Conservation (phyloP, 2,797 vertebrate genomes). For the Tokudaia tokunoshimensis region DNA sequence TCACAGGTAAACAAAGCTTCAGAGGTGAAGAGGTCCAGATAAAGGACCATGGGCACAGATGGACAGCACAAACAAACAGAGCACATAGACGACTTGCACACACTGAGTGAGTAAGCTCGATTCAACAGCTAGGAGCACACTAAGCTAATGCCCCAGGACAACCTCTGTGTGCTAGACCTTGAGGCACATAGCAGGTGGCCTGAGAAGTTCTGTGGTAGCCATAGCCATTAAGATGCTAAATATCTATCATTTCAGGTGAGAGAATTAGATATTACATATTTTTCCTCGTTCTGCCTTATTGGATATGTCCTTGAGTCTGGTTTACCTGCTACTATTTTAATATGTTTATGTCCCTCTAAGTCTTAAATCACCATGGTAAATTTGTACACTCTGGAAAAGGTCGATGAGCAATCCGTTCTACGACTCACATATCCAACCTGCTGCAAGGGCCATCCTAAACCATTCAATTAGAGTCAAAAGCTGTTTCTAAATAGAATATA, state of each 20-base stretch:
- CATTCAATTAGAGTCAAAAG: background rate
- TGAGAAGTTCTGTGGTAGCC: background rate
- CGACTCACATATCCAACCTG: background rate
- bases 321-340: background rate
- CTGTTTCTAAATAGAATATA: background rate
- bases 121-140: background rate
- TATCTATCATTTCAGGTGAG: background rate
- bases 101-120: background rate
- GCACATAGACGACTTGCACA: background rate
- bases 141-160: background rate
- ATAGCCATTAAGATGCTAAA: background rate
- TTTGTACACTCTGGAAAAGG: background rate
- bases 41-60: background rate
- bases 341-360: background rate
- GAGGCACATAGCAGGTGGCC: background rate
- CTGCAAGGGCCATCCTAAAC: background rate
- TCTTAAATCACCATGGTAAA: background rate
- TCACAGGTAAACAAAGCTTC: background rate
- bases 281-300: background rate
- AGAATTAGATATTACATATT: background rate
- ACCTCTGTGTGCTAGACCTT: background rate
- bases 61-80: accelerated
- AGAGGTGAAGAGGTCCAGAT: background rate
- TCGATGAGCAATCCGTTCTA: background rate
- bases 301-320: background rate